phyloP scores from a whole-genome alignment of 2,797 vertebrate species.

The Okamejei kenojei region DNA sequence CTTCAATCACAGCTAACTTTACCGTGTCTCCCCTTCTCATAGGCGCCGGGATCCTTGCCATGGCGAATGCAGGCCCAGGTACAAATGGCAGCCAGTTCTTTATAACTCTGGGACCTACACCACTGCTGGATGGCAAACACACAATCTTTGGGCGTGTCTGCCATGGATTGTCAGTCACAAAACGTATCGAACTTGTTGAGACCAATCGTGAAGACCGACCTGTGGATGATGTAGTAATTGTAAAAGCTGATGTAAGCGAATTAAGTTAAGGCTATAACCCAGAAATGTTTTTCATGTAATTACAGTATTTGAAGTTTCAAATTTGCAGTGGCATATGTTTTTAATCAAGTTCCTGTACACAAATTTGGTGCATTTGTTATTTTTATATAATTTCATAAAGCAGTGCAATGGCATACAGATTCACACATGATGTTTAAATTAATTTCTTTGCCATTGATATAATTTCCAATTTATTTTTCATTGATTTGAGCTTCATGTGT shows the following conservation, averaged over 20 bases:
- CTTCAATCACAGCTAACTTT: background rate
- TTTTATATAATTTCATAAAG: background rate
- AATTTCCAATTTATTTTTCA: background rate
- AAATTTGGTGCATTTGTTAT: background rate
- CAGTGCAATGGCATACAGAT: background rate
- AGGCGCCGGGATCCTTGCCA: constrained; percentile 39
- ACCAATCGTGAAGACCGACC: constrained; percentile 36
- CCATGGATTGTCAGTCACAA: constrained; percentile 26
- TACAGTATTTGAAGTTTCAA: background rate
- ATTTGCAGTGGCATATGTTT: background rate
- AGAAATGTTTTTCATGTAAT: background rate
- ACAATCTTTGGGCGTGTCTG: constrained; percentile 34
- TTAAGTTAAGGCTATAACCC: background rate
- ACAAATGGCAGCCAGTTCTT: constrained; percentile 41
- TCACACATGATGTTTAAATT: background rate
- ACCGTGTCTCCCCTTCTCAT: background rate
- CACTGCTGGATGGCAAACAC: constrained; percentile 37
- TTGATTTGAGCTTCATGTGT: background rate
- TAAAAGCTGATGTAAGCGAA: constrained; percentile 10
- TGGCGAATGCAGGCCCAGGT: constrained; percentile 39
- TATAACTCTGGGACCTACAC: constrained; percentile 35
- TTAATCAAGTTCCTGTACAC: background rate
- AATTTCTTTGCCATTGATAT: background rate
- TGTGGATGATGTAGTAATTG: constrained; percentile 23
- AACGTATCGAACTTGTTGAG: constrained; percentile 37